phyloP scores from a whole-genome alignment of 1,140 invertebrate species.

The Latrodectus geometricus region DNA sequence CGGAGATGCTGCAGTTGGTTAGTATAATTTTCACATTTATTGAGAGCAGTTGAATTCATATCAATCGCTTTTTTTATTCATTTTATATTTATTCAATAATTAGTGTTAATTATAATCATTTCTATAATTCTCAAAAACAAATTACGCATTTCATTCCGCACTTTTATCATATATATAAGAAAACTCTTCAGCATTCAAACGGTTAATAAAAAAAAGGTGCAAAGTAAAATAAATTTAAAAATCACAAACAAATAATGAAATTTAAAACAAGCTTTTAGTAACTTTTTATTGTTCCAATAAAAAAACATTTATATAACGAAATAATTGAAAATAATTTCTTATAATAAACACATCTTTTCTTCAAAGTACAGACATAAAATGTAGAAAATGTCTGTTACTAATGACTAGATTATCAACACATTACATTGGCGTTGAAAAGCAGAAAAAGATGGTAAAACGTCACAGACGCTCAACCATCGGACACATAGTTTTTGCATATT shows the following conservation, averaged over 20 bases:
- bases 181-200: too few species aligned
- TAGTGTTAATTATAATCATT: too few species aligned
- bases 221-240: too few species aligned
- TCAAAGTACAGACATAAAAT: constrained; percentile 51
- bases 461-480: background rate
- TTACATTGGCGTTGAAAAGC: constrained; percentile 3
- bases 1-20: too few species aligned
- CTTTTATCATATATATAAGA: too few species aligned
- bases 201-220: too few species aligned
- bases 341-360: constrained; percentile 51
- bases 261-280: constrained; percentile 41
- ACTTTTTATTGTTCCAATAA: constrained; percentile 54
- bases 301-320: constrained; percentile 54
- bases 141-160: too few species aligned
- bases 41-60: too few species aligned
- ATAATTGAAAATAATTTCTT: constrained; percentile 57
- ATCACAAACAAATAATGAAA: background rate
- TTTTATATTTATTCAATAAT: too few species aligned
- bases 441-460: background rate
- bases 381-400: constrained; percentile 54
- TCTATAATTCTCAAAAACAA: too few species aligned
- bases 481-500: background rate
- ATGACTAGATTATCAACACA: constrained; percentile 52
- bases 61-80: too few species aligned
- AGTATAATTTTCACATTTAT: too few species aligned